phyloP scores from a whole-genome alignment of 2,797 vertebrate genomes.

The Leptoclinus maculatus region DNA sequence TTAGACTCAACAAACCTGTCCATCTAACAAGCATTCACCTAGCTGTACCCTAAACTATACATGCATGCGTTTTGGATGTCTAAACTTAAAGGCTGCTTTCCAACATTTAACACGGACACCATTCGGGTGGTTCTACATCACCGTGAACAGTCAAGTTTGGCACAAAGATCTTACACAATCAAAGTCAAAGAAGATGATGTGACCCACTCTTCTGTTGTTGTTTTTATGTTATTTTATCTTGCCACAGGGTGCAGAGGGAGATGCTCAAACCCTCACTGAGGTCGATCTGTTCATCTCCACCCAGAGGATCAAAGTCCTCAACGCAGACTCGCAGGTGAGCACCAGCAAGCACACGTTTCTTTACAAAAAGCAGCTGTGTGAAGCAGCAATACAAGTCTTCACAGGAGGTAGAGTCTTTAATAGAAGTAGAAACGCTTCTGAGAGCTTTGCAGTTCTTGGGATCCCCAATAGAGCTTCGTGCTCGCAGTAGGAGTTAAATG shows the following conservation, averaged over 20 bases:
- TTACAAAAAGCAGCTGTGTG: conserved; percentile 4
- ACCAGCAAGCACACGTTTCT: conserved; percentile 1
- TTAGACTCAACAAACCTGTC: conserved; percentile 25
- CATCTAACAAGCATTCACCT: conserved; percentile 47
- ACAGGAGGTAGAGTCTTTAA: conserved; percentile 27
- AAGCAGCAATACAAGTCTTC: conserved; percentile 11
- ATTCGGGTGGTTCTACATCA: conserved; percentile 26
- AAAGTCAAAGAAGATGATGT: neutral
- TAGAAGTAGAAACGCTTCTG: conserved; percentile 7
- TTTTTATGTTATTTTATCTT: conserved; percentile 38
- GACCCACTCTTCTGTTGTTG: conserved; percentile 29
- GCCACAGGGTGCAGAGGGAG: conserved; percentile 92
- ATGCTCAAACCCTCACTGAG: conserved; percentile 93
- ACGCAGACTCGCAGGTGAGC: conserved; percentile 96
- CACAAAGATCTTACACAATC: conserved; percentile 10
- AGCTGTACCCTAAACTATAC: conserved; percentile 25
- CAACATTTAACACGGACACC: conserved; percentile 22
- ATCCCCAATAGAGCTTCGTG: conserved; percentile 42
- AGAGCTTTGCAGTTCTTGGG: conserved; percentile 26
- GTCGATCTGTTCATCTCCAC: conserved; percentile 99
- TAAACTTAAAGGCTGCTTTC: neutral
- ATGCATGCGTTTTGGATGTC: conserved; percentile 53
- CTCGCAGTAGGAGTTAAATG: conserved; percentile 52
- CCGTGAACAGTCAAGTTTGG: neutral
- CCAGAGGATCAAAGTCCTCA: conserved; percentile 98